Evolutionary conservation across 2,797 vertebrate species (phyloP).

Genomic region (Heteromormyrus szaboi): DNA sequence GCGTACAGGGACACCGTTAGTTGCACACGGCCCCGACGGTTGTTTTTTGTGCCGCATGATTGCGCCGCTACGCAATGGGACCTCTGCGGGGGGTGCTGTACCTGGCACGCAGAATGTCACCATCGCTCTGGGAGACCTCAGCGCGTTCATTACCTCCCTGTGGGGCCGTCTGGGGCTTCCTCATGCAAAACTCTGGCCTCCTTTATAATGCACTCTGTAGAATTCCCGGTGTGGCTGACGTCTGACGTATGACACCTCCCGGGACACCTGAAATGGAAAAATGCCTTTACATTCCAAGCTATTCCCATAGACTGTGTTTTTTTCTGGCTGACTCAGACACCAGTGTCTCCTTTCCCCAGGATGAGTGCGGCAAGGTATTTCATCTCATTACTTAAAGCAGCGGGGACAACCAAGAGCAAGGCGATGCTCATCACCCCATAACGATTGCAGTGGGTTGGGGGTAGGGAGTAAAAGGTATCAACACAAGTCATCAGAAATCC

Average conservation of each 20-base stretch:
- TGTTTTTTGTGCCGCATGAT: background rate
- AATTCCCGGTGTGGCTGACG: conserved; percentile 21
- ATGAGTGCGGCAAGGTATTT: conserved; percentile 43
- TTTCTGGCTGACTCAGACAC: conserved; percentile 19
- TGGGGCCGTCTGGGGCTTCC: conserved; percentile 40
- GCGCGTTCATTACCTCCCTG: conserved; percentile 44
- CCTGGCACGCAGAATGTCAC: conserved; percentile 10
- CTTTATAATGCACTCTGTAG: background rate
- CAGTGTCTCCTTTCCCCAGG: conserved; percentile 23
- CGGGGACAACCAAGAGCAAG: conserved; percentile 22
- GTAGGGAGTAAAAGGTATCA: background rate
- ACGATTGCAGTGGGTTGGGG: background rate
- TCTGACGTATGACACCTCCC: conserved; percentile 25
- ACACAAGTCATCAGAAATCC: background rate
- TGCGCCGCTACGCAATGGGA: background rate
- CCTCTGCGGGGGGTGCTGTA: background rate
- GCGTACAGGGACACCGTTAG: no score
- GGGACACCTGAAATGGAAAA: conserved; percentile 20
- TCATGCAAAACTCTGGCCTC: background rate
- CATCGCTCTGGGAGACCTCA: conserved; percentile 21
- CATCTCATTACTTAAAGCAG: conserved; percentile 49
- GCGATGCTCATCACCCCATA: conserved; percentile 34
- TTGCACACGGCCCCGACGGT: background rate
- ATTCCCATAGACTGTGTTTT: conserved; percentile 19
- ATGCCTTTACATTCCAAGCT: conserved; percentile 30